These are phyloP conservation scores for Halcyon senegalensis DNA, from an alignment of 2,113 vertebrate genomes.

Conservation along the genomic window DNA sequence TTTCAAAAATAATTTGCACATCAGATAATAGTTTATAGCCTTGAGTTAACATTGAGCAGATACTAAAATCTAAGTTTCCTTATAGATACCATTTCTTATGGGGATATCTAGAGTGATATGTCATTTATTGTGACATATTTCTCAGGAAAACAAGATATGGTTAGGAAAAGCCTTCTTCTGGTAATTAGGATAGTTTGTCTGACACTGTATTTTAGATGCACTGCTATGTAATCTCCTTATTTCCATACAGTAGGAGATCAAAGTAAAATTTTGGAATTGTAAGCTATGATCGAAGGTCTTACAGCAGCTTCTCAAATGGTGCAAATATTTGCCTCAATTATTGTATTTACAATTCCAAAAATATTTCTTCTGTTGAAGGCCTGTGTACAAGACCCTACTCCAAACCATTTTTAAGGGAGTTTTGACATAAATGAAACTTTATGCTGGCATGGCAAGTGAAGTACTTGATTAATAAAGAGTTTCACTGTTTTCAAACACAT, in stretches of 20 bases:
- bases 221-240: neutral
- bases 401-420: constrained; percentile 83
- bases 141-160: neutral
- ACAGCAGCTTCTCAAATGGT: constrained; percentile 67
- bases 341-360: constrained; percentile 88
- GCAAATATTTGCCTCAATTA: constrained; percentile 83
- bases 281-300: constrained; percentile 55
- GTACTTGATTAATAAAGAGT: constrained; percentile 93
- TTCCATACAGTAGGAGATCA: constrained; percentile 24
- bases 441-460: constrained; percentile 84
- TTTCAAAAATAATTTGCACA: neutral
- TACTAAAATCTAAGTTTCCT: neutral
- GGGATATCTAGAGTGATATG: neutral
- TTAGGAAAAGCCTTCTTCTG: neutral
- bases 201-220: neutral
- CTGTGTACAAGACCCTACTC: constrained; percentile 82
- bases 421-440: constrained; percentile 89
- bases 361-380: constrained; percentile 85
- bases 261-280: constrained; percentile 60
- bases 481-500: constrained; percentile 93
- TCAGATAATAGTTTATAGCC: neutral
- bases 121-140: neutral
- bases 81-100: neutral
- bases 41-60: neutral
- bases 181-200: neutral